Evolutionary conservation across 2,888 invertebrate genomes (phyloP), one percentile per base, ranked within the genome.

Genomic region (Zaprionus obscuricornis): DNA sequence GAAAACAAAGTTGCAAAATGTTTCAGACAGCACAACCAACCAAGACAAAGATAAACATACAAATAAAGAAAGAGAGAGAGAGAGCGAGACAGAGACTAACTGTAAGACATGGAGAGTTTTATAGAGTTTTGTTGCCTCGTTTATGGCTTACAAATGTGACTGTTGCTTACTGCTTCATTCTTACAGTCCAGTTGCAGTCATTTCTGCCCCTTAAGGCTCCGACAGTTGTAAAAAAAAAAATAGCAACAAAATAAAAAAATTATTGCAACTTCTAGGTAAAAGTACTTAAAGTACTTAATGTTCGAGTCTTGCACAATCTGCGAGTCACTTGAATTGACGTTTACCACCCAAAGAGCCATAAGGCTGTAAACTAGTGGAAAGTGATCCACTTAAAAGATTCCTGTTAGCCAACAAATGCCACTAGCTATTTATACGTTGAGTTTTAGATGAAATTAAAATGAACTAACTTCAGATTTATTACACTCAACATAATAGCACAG

Each of bases 1-100:
- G 43, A 37, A 34, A 59, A 77, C 76, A 75, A 65, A 60, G 73
- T 76, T 76, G 81, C 81, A n/a, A 45, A 33, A 17, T 29, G 10
- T 39, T 43, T 22, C 11, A 37, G 34, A 66, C 6, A 17, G 52
- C 11, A 11, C n/a, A n/a, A n/a, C n/a, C n/a, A n/a, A n/a, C n/a
- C n/a, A n/a, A n/a, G n/a, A n/a, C n/a, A n/a, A n/a, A n/a, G n/a
- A n/a, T n/a, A n/a, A n/a, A n/a, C n/a, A n/a, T n/a, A n/a, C n/a
- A 6, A 13, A 11, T 1, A 27, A 24, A 37, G 10, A 24, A 40
- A 18, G 24, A 39, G 3, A 33, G 2, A 11, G 6, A 3, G 10
- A 5, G 13, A 18, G 24, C 3, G 6, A 20, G 14, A 20, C 2
- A 20, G 24, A 18, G 27, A 34, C 22, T 7, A 31, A 29, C 11